Base-by-base conservation (phyloP, 2,797 vertebrate species). In the Lepilemur septentrionalis region DNA sequence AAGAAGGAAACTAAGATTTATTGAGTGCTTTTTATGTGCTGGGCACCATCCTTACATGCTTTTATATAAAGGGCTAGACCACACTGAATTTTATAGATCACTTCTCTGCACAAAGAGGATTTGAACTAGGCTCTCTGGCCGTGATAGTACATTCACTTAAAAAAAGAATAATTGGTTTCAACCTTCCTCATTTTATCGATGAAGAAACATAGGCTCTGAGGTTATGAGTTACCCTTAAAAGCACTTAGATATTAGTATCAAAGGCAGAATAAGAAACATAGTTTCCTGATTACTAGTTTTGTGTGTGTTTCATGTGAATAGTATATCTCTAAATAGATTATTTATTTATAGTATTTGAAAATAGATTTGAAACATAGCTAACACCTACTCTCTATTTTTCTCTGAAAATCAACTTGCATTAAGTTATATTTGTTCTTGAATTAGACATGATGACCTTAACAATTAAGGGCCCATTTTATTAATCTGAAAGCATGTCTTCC, bases 281-380 rank as follows among this genome's bases (percentile, higher is more conserved):
- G 15, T 78, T 90, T 75, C 59, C 23, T 57, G 50, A 69, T 59
- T 38, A 38, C 7, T 80, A 35, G 46, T 73, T 89, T 73, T 93
- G 30, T 65, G 12, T 87, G 32, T 87, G 80, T 81, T 14, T 65
- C 57, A 35, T 25, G 18, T 18, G 7, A 91, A 35, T 83, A 82
- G 69, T 43, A 5, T 65, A 65, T 78, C 57, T 85, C 35, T 59
- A 91, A 78, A 72, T 61, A 80, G 57, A 83, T 52, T 96, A 65
- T 70, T 90, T 81, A 65, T 84, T 93, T 92, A 43, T 61, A 88
- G 30, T 92, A 85, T 73, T 93, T 96, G 67, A 89, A 85, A 86
- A 95, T 70, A 91, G 55, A 73, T 78, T 89, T 95, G 38, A 83
- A 86, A 80, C 22, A 67, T 61, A 38, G 72, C 61, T 92, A 65